Evolutionary conservation across 2,888 invertebrate genomes (phyloP), one percentile per base, ranked within the genome.

Genomic region (Rhodophaea formosa): DNA sequence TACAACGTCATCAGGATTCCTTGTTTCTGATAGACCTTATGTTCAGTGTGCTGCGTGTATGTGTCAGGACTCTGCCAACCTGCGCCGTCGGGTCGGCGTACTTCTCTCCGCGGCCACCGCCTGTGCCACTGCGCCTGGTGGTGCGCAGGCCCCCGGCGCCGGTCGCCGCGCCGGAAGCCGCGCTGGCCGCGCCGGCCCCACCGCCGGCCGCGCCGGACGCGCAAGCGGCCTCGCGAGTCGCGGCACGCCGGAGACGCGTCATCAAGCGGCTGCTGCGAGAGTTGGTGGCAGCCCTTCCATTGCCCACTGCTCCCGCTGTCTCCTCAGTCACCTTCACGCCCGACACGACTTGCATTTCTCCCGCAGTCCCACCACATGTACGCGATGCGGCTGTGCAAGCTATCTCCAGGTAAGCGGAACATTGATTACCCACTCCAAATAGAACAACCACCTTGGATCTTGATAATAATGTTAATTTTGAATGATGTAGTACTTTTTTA

Each of bases 261-360:
- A 57, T 60, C 15, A 60, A 57, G 55, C 52, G 59, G 6, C 53
- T 64, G 44, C 53, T 64, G 32, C 61, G 58, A 6, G 65, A 63
- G 14, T 53, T 61, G 32, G 43, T 63, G 17, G 39, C 59, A 1
- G 56, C 59, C 12, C 47, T 58, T 45, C 46, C 57, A 23, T 44
- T 56, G 35, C n/a, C 44, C 30, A 32, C 8, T 14, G 6, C 14
- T 57, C 10, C 14, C n/a, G 8, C 7, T 8, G 12, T 32, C 15
- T 0, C 35, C 39, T 7, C 16, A 5, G 35, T 1, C 30, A 8
- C 14, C 44, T 29, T 14, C 30, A 14, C 15, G 12, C 53, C 46
- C 30, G 16, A 15, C 30, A 39, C 10, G 10, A 8, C 15, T 1
- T 10, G 53, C n/a, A 3, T 55, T 3, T 39, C 39, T 39, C n/a